Conservation (phyloP, 2,888 invertebrate species). For the Operophtera brumata region DNA sequence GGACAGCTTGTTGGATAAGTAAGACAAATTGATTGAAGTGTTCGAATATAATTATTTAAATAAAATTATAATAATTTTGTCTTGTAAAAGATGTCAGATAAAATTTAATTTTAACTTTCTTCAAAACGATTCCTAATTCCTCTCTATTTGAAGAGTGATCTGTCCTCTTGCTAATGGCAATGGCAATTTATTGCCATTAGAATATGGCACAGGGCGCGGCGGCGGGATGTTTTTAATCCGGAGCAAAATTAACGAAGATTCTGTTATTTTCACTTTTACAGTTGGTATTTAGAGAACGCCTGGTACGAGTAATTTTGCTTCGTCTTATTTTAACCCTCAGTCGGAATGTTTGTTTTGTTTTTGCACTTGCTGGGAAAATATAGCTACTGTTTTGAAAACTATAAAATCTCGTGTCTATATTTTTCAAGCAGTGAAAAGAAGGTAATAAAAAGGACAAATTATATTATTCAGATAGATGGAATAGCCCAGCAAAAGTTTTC, state of each 20-base stretch:
- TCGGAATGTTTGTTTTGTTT: constrained; percentile 23
- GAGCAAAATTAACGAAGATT: constrained; percentile 65
- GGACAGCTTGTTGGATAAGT: too few species aligned
- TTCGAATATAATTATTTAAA: too few species aligned
- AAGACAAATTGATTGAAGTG: too few species aligned
- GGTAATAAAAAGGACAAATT: too few species aligned
- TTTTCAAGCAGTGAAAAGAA: too few species aligned
- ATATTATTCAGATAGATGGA: too few species aligned
- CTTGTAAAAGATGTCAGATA: too few species aligned
- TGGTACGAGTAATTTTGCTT: constrained; percentile 34
- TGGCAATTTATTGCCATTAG: constrained; percentile 56
- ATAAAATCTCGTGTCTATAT: background rate
- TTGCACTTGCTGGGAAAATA: constrained; percentile 20
- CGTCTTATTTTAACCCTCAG: constrained; percentile 30
- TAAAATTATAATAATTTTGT: too few species aligned
- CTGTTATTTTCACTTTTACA: constrained; percentile 53
- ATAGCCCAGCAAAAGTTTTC: background rate
- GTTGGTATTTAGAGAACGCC: constrained; percentile 36
- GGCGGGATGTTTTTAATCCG: constrained; percentile 67
- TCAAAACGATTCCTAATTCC: too few species aligned
- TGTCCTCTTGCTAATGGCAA: too few species aligned
- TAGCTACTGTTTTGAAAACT: background rate
- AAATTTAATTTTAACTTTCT: too few species aligned
- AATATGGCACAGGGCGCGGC: constrained; percentile 65
- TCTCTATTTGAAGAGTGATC: too few species aligned